phyloP scores from a whole-genome alignment of 2,888 invertebrate genomes.

The Archips crataeganus region DNA sequence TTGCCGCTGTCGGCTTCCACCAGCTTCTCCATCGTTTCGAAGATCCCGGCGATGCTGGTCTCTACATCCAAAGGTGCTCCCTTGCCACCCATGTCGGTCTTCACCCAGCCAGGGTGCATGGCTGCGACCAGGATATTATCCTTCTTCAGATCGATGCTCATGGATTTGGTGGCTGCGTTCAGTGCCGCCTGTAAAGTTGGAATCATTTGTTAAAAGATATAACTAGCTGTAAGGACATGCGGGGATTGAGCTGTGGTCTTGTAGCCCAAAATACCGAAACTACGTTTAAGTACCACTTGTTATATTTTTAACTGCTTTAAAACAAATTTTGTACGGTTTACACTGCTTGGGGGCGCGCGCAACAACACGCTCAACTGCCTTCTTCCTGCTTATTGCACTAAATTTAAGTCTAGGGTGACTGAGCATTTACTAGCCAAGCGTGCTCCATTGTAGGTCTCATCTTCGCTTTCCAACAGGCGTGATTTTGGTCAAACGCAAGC shows the following conservation, averaged over 20 bases:
- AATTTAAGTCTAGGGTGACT: too few species aligned
- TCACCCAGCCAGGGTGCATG: constrained; percentile 97
- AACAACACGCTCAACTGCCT: too few species aligned
- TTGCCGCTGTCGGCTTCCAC: constrained; percentile 89
- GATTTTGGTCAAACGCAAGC: too few species aligned
- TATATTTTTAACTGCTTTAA: too few species aligned
- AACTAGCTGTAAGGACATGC: background rate
- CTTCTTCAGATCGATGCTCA: constrained; percentile 92
- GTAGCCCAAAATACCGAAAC: background rate
- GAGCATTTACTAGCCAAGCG: too few species aligned
- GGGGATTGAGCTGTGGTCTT: too few species aligned
- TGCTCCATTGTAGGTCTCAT: too few species aligned
- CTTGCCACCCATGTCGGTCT: constrained; percentile 95
- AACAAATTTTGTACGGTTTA: too few species aligned
- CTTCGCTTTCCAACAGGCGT: too few species aligned
- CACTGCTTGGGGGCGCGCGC: too few species aligned
- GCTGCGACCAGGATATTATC: constrained; percentile 90
- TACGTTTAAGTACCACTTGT: too few species aligned
- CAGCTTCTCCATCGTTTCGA: constrained; percentile 88
- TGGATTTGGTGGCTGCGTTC: constrained; percentile 94
- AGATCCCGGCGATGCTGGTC: constrained; percentile 88
- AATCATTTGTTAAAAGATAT: background rate
- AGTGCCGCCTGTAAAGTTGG: constrained; percentile 89
- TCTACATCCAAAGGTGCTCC: constrained; percentile 91
- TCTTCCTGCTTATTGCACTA: too few species aligned